A percentile compares a stretch with the other conserved stretches of the same genome.
Evolutionary conservation across 64 coral and sea anemone genomes (phyloP).

Genomic region (Pachyseris speciosa): DNA sequence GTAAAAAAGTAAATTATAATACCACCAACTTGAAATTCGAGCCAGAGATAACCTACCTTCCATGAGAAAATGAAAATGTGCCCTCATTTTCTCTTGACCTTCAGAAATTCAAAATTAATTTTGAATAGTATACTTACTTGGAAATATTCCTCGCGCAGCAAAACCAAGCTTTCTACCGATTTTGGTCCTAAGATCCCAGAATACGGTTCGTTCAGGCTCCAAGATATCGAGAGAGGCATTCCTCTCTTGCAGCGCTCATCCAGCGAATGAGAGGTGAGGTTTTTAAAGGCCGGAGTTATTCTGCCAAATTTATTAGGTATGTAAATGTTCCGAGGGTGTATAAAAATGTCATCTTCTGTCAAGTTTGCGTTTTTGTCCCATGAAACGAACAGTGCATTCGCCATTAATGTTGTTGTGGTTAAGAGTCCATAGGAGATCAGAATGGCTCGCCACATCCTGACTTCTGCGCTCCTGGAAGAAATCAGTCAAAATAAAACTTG

Average conservation of each 20-base stretch:
- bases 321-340: background rate
- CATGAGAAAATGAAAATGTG: no score
- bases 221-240: constrained; percentile 70
- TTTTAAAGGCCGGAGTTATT: background rate
- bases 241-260: constrained; percentile 80
- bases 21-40: no score
- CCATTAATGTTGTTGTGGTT: background rate
- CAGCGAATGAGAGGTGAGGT: constrained; percentile 69
- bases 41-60: no score
- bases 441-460: background rate
- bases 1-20: no score
- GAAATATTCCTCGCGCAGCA: constrained; percentile 79
- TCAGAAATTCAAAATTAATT: background rate
- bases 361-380: constrained; percentile 61
- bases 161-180: constrained; percentile 38
- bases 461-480: background rate
- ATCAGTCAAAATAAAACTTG: background rate
- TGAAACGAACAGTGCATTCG: constrained; percentile 48
- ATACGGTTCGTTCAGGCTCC: constrained; percentile 76
- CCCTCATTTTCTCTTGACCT: no score
- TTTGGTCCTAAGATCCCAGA: constrained; percentile 60
- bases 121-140: constrained; percentile 41
- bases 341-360: constrained; percentile 53
- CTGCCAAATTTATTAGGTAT: constrained; percentile 6
- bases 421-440: background rate